Base-by-base conservation (phyloP, 2,888 invertebrate genomes). In the Aphidius colemani region DNA sequence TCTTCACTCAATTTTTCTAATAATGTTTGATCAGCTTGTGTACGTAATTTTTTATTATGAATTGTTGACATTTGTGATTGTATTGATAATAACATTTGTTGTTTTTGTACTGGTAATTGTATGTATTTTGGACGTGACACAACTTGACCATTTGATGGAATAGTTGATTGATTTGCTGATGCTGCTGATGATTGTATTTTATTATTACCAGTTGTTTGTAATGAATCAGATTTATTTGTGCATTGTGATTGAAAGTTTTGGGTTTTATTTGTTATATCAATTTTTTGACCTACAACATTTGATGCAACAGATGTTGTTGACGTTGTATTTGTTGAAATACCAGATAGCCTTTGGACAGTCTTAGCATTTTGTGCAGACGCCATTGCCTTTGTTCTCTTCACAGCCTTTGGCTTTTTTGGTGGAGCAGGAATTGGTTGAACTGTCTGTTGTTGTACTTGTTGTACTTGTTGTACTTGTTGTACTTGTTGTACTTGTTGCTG, bases 61-160 rank as follows among this genome's bases (percentile, higher is more conserved):
- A 92, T 82, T 57, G 86, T 85, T 75, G 89, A 88, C 60, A 92
- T 90, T 80, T 91, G 90, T 72, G 87, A 83, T 50, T 80, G 80
- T 66, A 78, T 78, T 62, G 70, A 78, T 59, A 78, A 77, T 9
- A 81, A 77, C 71, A 88, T 83, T 76, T 88, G 88, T 75, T 91
- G 91, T 74, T 90, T 91, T 73, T 90, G 90, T 9, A 89, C 88
- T 11, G 90, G 90, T 57, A 92, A 79, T 73, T 91, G 90, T 69
- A 91, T 90, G 8, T 67, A 70, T 40, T 90, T 90, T 75, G 90
- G 90, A 67, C 88, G 85, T 67, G 89, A 88, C 62, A 76, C 80
- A 74, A 79, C 78, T 75, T 75, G 82, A 9, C 76, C 76, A 53
- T 75, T 77, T n/a, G 79, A 72, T 39, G 78, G 70, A 44, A 74